Evolutionary conservation across 1,140 invertebrate species (phyloP).

Genomic region (Trichomalopsis sarcophagae): DNA sequence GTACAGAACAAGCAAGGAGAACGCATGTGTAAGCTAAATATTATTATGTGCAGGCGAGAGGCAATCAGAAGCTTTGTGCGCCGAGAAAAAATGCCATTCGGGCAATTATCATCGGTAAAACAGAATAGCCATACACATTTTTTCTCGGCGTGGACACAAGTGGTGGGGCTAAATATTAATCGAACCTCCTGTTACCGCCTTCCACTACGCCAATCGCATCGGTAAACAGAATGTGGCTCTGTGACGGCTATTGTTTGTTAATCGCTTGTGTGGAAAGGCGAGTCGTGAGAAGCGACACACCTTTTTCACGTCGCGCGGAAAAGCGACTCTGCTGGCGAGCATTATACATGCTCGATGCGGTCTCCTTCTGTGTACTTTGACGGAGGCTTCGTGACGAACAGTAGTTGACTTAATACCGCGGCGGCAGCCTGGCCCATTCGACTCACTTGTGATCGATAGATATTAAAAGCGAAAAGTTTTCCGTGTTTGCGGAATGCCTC

Average conservation of each 20-base stretch:
- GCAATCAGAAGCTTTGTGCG: slow-evolving; percentile 63
- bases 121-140: background rate
- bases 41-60: slow-evolving; percentile 66
- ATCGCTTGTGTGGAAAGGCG: slow-evolving; percentile 42
- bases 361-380: slow-evolving; percentile 6
- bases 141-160: background rate
- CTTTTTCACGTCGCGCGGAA: slow-evolving; percentile 14
- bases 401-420: slow-evolving; percentile 10
- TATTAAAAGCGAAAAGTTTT: background rate
- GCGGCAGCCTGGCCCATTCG: slow-evolving; percentile 12
- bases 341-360: background rate
- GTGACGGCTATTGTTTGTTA: slow-evolving; percentile 47
- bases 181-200: slow-evolving; percentile 31
- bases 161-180: slow-evolving; percentile 39
- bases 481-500: background rate
- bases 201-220: slow-evolving; percentile 28
- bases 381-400: slow-evolving; percentile 28
- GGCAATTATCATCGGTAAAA: no score
- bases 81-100: slow-evolving; percentile 17
- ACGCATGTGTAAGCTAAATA: slow-evolving; percentile 69
- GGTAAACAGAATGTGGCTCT: slow-evolving; percentile 2
- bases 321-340: background rate
- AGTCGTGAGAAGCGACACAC: slow-evolving; percentile 45
- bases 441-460: slow-evolving; percentile 1
- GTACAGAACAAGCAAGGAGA: slow-evolving; percentile 75